Percentiles rank a stretch among this genome's conserved stretches.
phyloP scores from a whole-genome alignment of 2,113 vertebrate genomes.

The Forbesichthys agassizii region DNA sequence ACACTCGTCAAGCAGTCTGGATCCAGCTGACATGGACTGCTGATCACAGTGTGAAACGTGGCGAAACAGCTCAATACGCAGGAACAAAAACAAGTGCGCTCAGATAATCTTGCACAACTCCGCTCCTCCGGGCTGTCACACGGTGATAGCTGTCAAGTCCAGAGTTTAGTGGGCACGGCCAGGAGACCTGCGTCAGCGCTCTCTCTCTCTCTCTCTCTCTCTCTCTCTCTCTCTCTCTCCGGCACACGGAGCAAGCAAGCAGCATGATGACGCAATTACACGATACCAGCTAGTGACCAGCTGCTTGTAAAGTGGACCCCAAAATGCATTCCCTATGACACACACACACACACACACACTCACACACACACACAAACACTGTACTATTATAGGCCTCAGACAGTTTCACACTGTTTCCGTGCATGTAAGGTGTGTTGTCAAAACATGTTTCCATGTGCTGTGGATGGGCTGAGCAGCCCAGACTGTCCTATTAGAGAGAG shows the following conservation, averaged over 20 bases:
- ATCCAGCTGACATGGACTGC: slow-evolving; percentile 1
- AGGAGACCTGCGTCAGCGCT: slow-evolving; percentile 8
- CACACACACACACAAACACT: background rate
- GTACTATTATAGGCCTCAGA: background rate
- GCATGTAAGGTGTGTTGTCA: slow-evolving; percentile 7
- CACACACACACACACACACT: slow-evolving; percentile 2
- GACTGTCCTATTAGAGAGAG: slow-evolving; percentile 42
- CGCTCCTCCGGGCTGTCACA: background rate
- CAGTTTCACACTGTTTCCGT: slow-evolving; percentile 17
- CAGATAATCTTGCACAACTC: slow-evolving; percentile 2
- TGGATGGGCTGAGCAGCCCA: slow-evolving; percentile 32
- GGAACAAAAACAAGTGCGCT: background rate
- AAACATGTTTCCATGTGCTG: slow-evolving; percentile 51
- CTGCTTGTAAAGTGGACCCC: slow-evolving; percentile 47
- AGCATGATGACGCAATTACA: slow-evolving; percentile 45
- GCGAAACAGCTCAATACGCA: background rate
- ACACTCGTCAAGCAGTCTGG: background rate
- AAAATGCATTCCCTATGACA: slow-evolving; percentile 3
- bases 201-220: background rate
- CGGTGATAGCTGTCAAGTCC: background rate
- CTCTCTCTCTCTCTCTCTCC: slow-evolving; percentile 11
- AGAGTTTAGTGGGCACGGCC: slow-evolving; percentile 7
- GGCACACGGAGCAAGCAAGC: background rate
- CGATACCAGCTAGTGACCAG: slow-evolving; percentile 45
- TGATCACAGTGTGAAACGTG: slow-evolving; percentile 3